Evolutionary conservation across 2,113 vertebrate species (phyloP).

Genomic region (Circaetus gallicus): DNA sequence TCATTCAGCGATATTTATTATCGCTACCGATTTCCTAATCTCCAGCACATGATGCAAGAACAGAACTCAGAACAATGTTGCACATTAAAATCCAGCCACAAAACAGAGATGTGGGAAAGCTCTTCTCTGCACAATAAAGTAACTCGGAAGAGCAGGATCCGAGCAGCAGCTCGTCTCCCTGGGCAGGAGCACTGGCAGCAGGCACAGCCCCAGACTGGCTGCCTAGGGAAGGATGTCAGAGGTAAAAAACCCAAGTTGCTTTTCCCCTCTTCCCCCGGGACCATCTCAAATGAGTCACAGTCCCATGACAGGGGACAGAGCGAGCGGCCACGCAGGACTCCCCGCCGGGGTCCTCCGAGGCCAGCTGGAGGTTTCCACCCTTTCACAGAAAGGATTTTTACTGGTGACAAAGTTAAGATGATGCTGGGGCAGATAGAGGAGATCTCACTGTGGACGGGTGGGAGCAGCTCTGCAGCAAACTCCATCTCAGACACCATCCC

Average conservation of each 20-base stretch:
- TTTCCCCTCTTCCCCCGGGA: neutral
- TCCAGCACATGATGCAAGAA: neutral
- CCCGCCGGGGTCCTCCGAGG: neutral
- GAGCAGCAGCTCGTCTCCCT: neutral
- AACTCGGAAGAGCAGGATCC: fast-evolving
- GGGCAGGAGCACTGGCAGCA: neutral
- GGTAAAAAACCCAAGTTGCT: neutral
- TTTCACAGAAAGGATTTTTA: neutral
- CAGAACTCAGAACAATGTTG: neutral
- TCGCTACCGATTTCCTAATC: neutral
- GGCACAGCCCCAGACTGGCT: neutral
- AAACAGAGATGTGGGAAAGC: neutral
- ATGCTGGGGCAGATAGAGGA: neutral
- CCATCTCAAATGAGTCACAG: neutral
- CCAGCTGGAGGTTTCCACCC: neutral
- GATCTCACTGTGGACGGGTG: fast-evolving
- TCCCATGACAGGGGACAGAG: neutral
- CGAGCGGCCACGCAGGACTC: neutral
- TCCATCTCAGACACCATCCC: neutral
- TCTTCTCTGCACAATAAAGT: neutral
- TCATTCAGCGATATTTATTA: neutral
- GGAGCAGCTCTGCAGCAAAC: neutral
- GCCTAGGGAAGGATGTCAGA: neutral
- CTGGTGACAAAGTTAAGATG: neutral
- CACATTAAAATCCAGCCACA: neutral